Evolutionary conservation across 2,113 vertebrate species (phyloP), one percentile per base, ranked within the genome.

Genomic region (Tamias sibiricus): DNA sequence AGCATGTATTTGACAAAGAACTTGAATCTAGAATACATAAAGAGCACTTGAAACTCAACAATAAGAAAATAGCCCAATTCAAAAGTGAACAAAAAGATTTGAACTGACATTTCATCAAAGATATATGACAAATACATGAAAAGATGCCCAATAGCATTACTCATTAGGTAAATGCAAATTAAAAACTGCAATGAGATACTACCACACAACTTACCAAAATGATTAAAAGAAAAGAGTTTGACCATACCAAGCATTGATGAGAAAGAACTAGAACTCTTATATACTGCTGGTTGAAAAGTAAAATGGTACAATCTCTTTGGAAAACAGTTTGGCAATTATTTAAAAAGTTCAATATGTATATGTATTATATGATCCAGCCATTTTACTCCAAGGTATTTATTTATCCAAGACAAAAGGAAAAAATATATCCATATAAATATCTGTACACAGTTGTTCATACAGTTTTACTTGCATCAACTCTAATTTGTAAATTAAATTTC

Each of bases 21-120:
- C 30, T 93, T 90, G 40, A 37, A 85, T 87, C 30, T 4, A 80
- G 44, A 84, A 93, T 75, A 85, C n/a, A 14, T 17, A 71, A 91
- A 35, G 71, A 77, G 77, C 52, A 74, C 24, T 87, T 64, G 66
- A 71, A 90, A 68, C 49, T 96, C 40, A 90, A 62, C 69, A 90
- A 49, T 85, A 83, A 71, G 42, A 62, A 96, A 77, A 71, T 10
- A 87, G 37, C 4, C 54, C 17, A 74, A 35, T 64, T 71, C 54
- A 82, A 88, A 75, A 82, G 42, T 44, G 37, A 20, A 11, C 4
- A n/a, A 35, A 90, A 47, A 54, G 6, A 72, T 40, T 86, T 86
- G 35, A 57, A 49, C 35, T 44, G n/a, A 66, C 8, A 37, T 26
- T 83, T 83, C 57, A 20, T 14, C 28, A 69, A 64, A 62, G 17